These are phyloP conservation scores for Poeciliopsis infans DNA, from an alignment of 2,797 vertebrate genomes.

Conservation along the genomic window DNA sequence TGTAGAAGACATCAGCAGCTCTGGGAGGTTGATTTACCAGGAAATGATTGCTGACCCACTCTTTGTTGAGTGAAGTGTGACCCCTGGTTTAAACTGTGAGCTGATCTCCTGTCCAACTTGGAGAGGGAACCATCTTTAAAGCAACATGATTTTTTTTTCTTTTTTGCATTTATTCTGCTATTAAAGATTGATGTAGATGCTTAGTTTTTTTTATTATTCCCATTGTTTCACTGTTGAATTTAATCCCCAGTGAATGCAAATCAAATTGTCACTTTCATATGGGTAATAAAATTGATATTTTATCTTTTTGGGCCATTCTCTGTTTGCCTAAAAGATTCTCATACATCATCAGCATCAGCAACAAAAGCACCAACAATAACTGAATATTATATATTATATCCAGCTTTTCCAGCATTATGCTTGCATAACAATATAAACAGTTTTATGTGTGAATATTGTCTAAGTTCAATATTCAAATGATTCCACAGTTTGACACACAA, in stretches of 20 bases:
- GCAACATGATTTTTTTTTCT: neutral
- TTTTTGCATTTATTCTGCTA: too few relatives aligned
- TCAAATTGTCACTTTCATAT: neutral
- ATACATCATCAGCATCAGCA: too few relatives aligned
- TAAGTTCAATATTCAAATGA: too few relatives aligned
- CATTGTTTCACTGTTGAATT: neutral
- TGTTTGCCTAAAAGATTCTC: too few relatives aligned
- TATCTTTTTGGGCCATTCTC: neutral
- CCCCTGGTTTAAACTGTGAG: slow-evolving; percentile 38
- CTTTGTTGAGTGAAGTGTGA: slow-evolving; percentile 37
- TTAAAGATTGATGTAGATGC: neutral
- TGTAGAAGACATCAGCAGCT: slow-evolving; percentile 45
- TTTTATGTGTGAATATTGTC: too few relatives aligned
- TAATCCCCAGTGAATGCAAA: neutral
- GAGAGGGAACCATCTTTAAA: neutral
- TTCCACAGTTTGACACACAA: too few relatives aligned
- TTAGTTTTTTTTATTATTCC: too few relatives aligned
- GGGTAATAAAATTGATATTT: neutral
- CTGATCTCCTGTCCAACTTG: neutral
- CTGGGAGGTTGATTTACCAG: slow-evolving; percentile 49
- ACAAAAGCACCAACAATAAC: too few relatives aligned
- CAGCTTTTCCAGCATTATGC: too few relatives aligned
- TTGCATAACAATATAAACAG: too few relatives aligned
- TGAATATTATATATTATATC: too few relatives aligned
- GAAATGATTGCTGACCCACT: slow-evolving; percentile 62